Conservation (phyloP, 2,888 invertebrate species). For the Microctonus hyperodae region DNA sequence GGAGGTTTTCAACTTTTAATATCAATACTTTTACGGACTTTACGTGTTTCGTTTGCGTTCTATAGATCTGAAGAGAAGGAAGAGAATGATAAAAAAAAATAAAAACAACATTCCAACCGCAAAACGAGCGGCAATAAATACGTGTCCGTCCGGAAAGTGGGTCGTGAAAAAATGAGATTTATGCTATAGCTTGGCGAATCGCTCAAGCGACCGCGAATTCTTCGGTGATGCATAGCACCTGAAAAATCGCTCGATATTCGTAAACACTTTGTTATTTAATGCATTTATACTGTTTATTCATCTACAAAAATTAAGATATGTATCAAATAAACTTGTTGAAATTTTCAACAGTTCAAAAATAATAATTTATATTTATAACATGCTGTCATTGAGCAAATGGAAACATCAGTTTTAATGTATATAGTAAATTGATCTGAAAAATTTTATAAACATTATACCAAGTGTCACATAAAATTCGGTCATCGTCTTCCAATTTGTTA, state of each 20-base stretch:
- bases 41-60: background rate
- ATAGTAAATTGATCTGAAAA: background rate
- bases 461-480: background rate
- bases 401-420: background rate
- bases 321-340: background rate
- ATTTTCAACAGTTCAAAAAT: background rate
- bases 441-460: background rate
- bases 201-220: conserved; percentile 39
- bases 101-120: conserved; percentile 35
- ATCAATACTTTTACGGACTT: background rate
- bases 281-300: background rate
- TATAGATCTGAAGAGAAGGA: background rate
- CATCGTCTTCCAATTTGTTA: conserved; percentile 33
- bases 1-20: background rate
- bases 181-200: conserved; percentile 38
- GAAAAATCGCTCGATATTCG: conserved; percentile 37
- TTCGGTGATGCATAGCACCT: conserved; percentile 39
- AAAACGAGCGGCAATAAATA: conserved; percentile 45
- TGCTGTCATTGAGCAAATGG: background rate
- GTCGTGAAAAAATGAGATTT: conserved; percentile 47
- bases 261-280: conserved; percentile 29
- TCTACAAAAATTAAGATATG: background rate
- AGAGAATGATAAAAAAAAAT: background rate
- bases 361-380: background rate
- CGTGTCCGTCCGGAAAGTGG: conserved; percentile 44